A percentile compares a stretch with the other conserved stretches of the same genome.
phyloP scores from a whole-genome alignment of 2,888 invertebrate genomes.

The Bursaphelenchus okinawaensis region DNA sequence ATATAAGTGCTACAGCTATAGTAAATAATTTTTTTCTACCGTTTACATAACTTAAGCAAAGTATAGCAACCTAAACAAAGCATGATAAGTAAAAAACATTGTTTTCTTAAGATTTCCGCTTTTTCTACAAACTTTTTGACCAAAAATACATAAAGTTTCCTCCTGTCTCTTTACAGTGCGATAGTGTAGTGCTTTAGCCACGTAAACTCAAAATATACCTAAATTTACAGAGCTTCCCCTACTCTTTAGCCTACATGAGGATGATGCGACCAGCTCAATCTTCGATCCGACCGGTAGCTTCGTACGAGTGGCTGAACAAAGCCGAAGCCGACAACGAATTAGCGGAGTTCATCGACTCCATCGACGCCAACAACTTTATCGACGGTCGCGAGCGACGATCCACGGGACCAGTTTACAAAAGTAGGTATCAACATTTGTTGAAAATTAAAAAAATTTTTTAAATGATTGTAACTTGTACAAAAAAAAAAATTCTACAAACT shows the following conservation, averaged over 20 bases:
- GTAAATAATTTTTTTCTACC: too few relatives aligned
- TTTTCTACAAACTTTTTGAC: too few relatives aligned
- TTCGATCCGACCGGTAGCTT: not conserved
- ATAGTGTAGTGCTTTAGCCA: not conserved
- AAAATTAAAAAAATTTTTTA: too few relatives aligned
- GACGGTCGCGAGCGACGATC: slow-evolving; percentile 12
- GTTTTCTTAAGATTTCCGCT: not conserved
- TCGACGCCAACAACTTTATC: slow-evolving; percentile 6
- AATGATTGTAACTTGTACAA: too few relatives aligned
- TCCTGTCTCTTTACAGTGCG: slow-evolving; percentile 9
- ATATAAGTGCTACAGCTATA: too few relatives aligned
- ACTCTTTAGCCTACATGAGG: slow-evolving; percentile 39
- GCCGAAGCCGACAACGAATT: slow-evolving; percentile 15
- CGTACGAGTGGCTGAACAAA: not conserved
- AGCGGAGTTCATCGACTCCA: slow-evolving; percentile 17
- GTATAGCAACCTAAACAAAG: too few relatives aligned
- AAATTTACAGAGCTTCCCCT: slow-evolving; percentile 40
- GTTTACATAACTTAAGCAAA: too few relatives aligned
- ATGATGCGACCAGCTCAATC: slow-evolving; percentile 32
- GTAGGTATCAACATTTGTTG: too few relatives aligned
- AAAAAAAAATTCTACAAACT: too few relatives aligned
- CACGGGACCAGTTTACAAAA: slow-evolving; percentile 20
- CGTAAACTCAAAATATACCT: too few relatives aligned
- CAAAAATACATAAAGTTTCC: too few relatives aligned
- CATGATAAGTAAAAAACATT: not conserved